These are phyloP conservation scores for Leptinotarsa haldemani DNA, from an alignment of 2,888 invertebrate genomes.

Conservation along the genomic window DNA sequence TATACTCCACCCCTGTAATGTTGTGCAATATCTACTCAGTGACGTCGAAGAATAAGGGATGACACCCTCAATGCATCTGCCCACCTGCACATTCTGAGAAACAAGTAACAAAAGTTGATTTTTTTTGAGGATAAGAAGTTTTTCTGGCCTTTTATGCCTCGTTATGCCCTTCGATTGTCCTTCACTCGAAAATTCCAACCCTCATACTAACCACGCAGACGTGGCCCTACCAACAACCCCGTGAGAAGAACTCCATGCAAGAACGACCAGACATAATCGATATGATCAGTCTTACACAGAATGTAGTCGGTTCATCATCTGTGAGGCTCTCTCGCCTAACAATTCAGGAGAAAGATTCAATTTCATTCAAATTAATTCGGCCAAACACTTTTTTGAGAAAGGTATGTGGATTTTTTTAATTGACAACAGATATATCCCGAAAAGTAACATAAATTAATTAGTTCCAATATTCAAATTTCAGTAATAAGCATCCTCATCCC, in stretches of 20 bases:
- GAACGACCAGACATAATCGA: constrained; percentile 42
- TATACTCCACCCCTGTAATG: too few species aligned
- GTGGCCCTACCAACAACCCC: constrained; percentile 33
- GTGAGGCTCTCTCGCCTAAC: constrained; percentile 51
- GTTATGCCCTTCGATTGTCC: not conserved
- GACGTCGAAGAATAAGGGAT: too few species aligned
- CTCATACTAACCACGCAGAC: constrained; percentile 27
- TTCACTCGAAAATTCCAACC: constrained; percentile 14
- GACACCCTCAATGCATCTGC: too few species aligned
- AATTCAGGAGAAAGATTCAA: constrained; percentile 16
- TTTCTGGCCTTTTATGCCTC: not conserved
- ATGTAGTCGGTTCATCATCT: constrained; percentile 59
- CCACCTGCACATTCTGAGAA: too few species aligned
- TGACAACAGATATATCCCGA: too few species aligned
- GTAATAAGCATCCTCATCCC: too few species aligned
- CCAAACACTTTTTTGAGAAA: constrained; percentile 28
- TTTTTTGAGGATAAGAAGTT: not conserved
- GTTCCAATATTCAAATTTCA: not conserved
- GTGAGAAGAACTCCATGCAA: constrained; percentile 21
- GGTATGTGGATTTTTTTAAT: constrained; percentile 25
- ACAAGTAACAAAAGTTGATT: too few species aligned
- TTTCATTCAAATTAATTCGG: constrained; percentile 8
- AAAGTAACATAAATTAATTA: not conserved
- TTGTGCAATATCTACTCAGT: too few species aligned
- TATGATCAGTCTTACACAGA: constrained; percentile 58